Percentiles rank a stretch among this genome's conserved stretches.
Conservation (phyloP, 2,888 invertebrate genomes). For the Panzeria rudis region DNA sequence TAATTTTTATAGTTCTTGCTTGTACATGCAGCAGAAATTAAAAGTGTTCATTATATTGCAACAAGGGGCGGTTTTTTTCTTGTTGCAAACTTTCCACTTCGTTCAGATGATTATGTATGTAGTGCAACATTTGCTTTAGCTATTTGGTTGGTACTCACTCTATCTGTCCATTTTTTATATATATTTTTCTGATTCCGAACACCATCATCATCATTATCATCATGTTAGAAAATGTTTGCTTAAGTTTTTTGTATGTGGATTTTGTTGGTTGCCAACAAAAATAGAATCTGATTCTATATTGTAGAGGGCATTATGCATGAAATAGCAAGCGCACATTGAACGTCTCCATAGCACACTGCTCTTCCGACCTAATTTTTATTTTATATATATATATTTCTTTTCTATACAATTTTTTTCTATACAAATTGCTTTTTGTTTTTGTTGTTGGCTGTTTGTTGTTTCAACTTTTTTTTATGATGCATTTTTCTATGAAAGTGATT, state of each 20-base stretch:
- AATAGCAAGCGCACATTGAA: constrained; percentile 65
- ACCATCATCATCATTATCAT: constrained; percentile 20
- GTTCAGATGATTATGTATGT: neutral
- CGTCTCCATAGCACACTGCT: constrained; percentile 73
- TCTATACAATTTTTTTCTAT: constrained; percentile 36
- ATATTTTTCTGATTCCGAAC: neutral
- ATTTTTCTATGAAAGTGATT: constrained; percentile 65
- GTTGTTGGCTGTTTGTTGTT: constrained; percentile 52
- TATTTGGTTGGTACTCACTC: constrained; percentile 24
- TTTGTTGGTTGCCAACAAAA: constrained; percentile 59
- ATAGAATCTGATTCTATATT: constrained; percentile 61
- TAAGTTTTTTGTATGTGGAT: constrained; percentile 24
- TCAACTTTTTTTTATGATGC: constrained; percentile 43
- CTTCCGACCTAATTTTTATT: constrained; percentile 76
- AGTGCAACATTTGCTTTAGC: constrained; percentile 24
- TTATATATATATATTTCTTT: constrained; percentile 48
- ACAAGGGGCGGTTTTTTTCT: constrained; percentile 2
- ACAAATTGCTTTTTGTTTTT: constrained; percentile 46
- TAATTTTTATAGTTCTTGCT: constrained; percentile 20
- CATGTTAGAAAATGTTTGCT: constrained; percentile 32
- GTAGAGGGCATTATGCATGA: constrained; percentile 71
- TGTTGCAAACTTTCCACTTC: constrained; percentile 50
- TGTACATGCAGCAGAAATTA: constrained; percentile 67
- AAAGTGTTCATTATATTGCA: constrained; percentile 66
- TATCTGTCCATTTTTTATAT: constrained; percentile 2